Conservation (phyloP, 2,797 vertebrate genomes). For the Geotrypetes seraphini region DNA sequence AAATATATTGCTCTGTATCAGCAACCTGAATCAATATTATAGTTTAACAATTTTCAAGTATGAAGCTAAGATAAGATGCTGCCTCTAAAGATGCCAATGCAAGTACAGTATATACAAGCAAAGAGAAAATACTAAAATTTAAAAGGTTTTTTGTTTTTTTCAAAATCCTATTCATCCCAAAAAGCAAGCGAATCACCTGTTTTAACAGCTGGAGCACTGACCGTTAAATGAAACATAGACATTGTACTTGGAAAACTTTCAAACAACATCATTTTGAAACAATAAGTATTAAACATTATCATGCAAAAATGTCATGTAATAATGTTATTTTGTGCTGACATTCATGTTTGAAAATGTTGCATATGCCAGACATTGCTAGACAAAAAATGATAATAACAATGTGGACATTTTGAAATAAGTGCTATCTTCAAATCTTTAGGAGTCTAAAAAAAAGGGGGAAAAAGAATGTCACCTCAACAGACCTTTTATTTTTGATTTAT, state of each 20-base stretch:
- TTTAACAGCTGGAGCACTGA: slow-evolving; percentile 64
- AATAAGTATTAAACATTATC: slow-evolving; percentile 69
- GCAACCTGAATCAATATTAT: too few relatives aligned
- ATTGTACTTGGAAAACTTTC: slow-evolving; percentile 55
- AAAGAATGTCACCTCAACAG: too few relatives aligned
- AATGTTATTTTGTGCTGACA: slow-evolving; percentile 75
- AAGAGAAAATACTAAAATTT: too few relatives aligned
- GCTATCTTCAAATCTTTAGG: slow-evolving; percentile 47
- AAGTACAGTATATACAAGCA: too few relatives aligned
- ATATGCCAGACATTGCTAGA: slow-evolving; percentile 71
- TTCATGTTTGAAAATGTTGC: slow-evolving; percentile 73
- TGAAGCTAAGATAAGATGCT: too few relatives aligned
- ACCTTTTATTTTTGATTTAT: too few relatives aligned
- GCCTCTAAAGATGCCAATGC: too few relatives aligned
- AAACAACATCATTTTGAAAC: slow-evolving; percentile 58
- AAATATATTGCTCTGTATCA: too few relatives aligned
- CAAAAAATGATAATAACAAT: slow-evolving; percentile 63
- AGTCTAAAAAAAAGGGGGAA: slow-evolving; percentile 37
- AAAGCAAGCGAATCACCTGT: too few relatives aligned
- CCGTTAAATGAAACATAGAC: slow-evolving; percentile 45
- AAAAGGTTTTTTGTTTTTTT: too few relatives aligned
- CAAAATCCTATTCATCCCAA: too few relatives aligned
- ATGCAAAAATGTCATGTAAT: slow-evolving; percentile 83
- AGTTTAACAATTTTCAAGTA: too few relatives aligned
- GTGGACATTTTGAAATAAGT: slow-evolving; percentile 64